These are phyloP conservation scores for Sinonovacula constricta DNA, from an alignment of 1,140 invertebrate genomes.

Conservation along the genomic window DNA sequence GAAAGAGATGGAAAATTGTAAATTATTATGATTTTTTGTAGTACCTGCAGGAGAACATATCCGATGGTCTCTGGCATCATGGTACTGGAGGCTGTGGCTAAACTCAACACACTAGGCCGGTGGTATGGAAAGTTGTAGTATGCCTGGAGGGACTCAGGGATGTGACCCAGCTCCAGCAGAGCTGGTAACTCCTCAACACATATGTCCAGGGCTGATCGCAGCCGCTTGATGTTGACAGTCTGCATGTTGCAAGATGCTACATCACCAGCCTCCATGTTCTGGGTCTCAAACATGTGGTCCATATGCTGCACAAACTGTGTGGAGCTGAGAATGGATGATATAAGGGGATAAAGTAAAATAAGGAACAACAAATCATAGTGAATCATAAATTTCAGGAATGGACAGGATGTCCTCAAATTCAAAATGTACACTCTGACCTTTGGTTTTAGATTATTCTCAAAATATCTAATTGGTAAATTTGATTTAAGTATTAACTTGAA, in stretches of 20 bases:
- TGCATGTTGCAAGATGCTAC: conserved; percentile 27
- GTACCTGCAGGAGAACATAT: conserved; percentile 75
- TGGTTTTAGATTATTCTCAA: too few relatives aligned
- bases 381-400: too few relatives aligned
- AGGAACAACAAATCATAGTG: too few relatives aligned
- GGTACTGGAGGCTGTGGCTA: conserved; percentile 65
- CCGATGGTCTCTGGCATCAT: conserved; percentile 75
- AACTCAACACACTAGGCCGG: conserved; percentile 70
- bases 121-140: conserved; percentile 76
- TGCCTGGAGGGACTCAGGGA: conserved; percentile 53
- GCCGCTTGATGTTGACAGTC: conserved; percentile 61
- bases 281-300: conserved; percentile 74
- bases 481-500: too few relatives aligned
- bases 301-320: conserved; percentile 66
- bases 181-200: conserved; percentile 73
- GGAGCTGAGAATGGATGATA: conserved; percentile 57
- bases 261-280: conserved; percentile 72
- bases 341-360: too few relatives aligned
- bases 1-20: too few relatives aligned
- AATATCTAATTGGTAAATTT: too few relatives aligned
- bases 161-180: conserved; percentile 73
- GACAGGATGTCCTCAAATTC: too few relatives aligned
- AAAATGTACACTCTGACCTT: too few relatives aligned
- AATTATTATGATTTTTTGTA: too few relatives aligned
- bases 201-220: conserved; percentile 73